A percentile compares a stretch with the other conserved stretches of the same genome.
Conservation (phyloP, 1,140 invertebrate genomes). For the Trichogramma pretiosum region DNA sequence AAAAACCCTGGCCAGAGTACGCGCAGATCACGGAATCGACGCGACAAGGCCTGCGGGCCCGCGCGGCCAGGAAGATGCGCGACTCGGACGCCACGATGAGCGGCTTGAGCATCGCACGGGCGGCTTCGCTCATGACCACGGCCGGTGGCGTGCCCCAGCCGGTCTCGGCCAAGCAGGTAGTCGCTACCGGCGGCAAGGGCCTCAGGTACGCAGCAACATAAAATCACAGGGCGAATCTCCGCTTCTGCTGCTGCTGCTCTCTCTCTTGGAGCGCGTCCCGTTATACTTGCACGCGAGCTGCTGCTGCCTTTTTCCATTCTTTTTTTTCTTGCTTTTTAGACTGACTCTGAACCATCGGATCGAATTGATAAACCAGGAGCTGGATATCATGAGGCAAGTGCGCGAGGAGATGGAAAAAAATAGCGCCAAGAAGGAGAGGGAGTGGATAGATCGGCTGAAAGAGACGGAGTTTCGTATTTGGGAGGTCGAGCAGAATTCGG, state of each 20-base stretch:
- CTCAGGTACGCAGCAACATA: constrained; percentile 7
- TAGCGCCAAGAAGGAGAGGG: constrained; percentile 30
- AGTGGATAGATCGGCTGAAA: constrained; percentile 42
- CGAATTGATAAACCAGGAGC: constrained; percentile 41
- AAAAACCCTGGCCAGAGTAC: too few species aligned
- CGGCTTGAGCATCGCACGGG: too few species aligned
- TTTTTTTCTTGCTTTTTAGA: constrained; percentile 17
- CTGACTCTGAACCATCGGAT: constrained; percentile 30
- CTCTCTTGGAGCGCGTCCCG: background rate
- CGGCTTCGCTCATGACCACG: too few species aligned
- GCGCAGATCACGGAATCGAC: background rate
- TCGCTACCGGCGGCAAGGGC: constrained; percentile 3
- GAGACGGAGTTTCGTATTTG: constrained; percentile 41
- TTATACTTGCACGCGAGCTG: background rate
- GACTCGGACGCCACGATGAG: too few species aligned
- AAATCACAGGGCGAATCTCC: background rate
- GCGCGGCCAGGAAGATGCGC: too few species aligned
- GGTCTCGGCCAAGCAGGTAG: background rate
- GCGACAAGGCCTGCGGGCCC: too few species aligned
- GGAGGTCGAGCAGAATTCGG: constrained; percentile 35
- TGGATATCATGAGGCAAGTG: constrained; percentile 37
- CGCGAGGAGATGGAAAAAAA: constrained; percentile 30
- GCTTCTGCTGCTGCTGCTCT: background rate
- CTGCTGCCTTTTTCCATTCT: background rate
- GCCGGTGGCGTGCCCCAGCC: constrained; percentile 6